Conservation (phyloP, 2,888 invertebrate species). For the Globia sparganii region DNA sequence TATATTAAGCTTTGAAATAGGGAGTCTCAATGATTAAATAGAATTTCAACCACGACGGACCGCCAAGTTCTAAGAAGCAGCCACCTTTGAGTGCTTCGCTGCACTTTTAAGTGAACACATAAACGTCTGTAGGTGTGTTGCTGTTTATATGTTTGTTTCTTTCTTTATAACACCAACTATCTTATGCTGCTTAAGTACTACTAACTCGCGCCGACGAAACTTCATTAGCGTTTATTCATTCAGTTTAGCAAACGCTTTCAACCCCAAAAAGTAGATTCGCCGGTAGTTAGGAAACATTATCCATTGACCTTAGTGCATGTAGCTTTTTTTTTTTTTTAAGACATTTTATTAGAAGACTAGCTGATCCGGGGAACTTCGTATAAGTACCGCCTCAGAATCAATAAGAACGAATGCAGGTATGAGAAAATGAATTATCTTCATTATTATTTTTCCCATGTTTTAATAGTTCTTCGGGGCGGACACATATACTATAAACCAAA, state of each 20-base stretch:
- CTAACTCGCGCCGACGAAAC: neutral
- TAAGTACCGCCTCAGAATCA: neutral
- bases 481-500: neutral
- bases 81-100: neutral
- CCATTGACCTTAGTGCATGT: neutral
- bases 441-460: neutral
- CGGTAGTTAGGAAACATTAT: neutral
- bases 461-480: neutral
- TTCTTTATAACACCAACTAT: neutral
- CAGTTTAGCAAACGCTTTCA: neutral
- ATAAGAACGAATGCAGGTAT: neutral
- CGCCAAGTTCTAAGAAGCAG: constrained; percentile 6
- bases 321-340: too few species aligned
- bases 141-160: neutral
- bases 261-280: constrained; percentile 6
- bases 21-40: neutral
- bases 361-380: neutral
- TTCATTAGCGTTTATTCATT: constrained; percentile 27
- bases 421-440: neutral
- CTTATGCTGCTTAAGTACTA: neutral
- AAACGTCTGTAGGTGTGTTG: constrained; percentile 22
- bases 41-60: constrained; percentile 16
- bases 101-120: constrained; percentile 48
- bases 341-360: neutral
- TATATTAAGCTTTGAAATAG: neutral